These are phyloP conservation scores for Podarcis cretensis DNA, from an alignment of 2,113 vertebrate species.

Conservation along the genomic window DNA sequence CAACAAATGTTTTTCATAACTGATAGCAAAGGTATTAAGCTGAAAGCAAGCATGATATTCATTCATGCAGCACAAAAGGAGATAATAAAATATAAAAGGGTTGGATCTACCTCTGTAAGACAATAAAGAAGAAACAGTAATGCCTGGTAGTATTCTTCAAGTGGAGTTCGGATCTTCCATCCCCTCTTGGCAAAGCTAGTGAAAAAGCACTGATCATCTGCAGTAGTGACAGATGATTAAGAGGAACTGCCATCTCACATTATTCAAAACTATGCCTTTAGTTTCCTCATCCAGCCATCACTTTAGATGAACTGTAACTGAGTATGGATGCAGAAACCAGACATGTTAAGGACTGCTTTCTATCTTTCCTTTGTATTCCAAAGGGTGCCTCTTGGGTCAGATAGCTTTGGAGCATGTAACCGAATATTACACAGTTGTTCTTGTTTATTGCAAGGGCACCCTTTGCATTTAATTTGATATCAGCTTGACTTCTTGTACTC, in stretches of 20 bases:
- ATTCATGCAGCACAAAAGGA: neutral
- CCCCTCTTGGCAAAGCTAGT: neutral
- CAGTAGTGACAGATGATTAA: neutral
- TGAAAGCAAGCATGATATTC: neutral
- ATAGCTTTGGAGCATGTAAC: neutral
- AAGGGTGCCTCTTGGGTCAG: neutral
- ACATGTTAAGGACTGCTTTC: neutral
- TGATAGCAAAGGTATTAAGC: conserved; percentile 8
- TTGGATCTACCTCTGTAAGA: conserved; percentile 9
- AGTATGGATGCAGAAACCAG: neutral
- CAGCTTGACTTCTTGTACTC: neutral
- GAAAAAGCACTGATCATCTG: neutral
- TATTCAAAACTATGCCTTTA: neutral
- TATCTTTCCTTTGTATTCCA: neutral
- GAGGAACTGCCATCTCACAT: neutral
- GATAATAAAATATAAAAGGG: neutral
- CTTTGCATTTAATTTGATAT: neutral
- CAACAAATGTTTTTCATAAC: conserved; percentile 31
- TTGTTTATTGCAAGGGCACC: rapidly evolving
- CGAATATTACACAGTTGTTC: neutral
- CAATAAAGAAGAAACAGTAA: neutral
- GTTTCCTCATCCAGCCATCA: neutral
- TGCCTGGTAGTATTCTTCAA: rapidly evolving
- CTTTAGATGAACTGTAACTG: rapidly evolving
- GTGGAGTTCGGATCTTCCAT: neutral